Conservation (phyloP, 1,140 invertebrate genomes). For the Cydia pomonella region DNA sequence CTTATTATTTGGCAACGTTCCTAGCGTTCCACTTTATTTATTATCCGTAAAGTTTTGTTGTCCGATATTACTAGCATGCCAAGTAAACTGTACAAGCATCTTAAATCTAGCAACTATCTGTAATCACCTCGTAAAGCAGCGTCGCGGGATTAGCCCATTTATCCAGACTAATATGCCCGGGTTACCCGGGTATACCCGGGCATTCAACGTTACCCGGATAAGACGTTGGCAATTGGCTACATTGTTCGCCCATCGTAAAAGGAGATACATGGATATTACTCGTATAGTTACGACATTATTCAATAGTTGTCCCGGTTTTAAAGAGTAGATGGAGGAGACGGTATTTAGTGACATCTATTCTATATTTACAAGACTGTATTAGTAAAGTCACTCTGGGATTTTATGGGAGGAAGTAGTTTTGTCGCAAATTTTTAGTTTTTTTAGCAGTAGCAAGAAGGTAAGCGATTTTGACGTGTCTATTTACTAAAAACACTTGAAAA, state of each 20-base stretch:
- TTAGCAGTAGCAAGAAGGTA: no score
- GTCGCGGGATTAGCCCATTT: constrained; percentile 41
- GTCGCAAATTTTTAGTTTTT: no score
- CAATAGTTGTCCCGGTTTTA: background rate
- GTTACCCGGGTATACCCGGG: constrained; percentile 34
- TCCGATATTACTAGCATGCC: background rate
- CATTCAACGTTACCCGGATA: constrained; percentile 27
- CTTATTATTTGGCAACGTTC: no score
- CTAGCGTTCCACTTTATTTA: no score
- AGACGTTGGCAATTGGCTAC: constrained; percentile 47
- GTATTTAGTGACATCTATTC: background rate
- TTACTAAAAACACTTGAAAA: no score
- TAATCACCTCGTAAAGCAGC: constrained; percentile 46
- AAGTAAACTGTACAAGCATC: constrained; percentile 8
- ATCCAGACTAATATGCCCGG: constrained; percentile 28
- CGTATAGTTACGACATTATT: background rate
- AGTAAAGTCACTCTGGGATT: no score
- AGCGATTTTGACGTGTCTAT: no score
- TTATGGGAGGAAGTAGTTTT: no score
- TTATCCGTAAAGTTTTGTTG: no score
- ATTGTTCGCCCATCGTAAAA: constrained; percentile 51
- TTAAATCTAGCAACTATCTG: constrained; percentile 35
- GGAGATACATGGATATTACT: constrained; percentile 35
- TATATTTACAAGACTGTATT: no score
- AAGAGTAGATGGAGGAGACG: background rate